Evolutionary conservation across 2,888 invertebrate genomes (phyloP), one percentile per base, ranked within the genome.

Genomic region (Eledona agricola): DNA sequence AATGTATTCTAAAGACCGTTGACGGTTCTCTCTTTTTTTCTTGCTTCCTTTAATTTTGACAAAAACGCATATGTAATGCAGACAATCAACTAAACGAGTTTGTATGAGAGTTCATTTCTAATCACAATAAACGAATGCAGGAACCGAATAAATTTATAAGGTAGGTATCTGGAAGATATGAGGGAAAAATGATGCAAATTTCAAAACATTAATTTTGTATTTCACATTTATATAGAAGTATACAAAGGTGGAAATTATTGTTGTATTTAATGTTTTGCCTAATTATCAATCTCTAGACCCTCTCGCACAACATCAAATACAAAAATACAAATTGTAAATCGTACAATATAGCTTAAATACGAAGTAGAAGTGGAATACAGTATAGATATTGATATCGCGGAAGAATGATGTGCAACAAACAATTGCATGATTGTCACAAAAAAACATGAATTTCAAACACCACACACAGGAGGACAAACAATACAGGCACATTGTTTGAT

Each of bases 401-500:
- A 43, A 43, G 43, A 43, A n/a, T n/a, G n/a, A n/a, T n/a, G n/a
- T n/a, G n/a, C n/a, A 31, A 43, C 11, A 7, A 38, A 38, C 25
- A 9, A 5, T 16, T 10, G 28, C 9, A 11, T 43, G 43, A 43
- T 43, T 43, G 43, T 43, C 43, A 12, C 32, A 13, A 43, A 29
- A 31, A 28, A 29, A 42, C n/a, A n/a, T n/a, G n/a, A 42, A 11
- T n/a, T 11, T 12, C 29, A 17, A n/a, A 25, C 11, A 23, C 38
- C 25, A 38, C 38, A 38, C 25, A 13, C 10, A 7, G 7, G 17
- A 31, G 12, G 10, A 31, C n/a, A 43, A 43, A 43, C 32, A 43
- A 43, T 20, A 43, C 22, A 43, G 43, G 43, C 43, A 43, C 43
- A 20, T 29, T 20, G 7, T 40, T 40, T 40, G 37, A 37, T 37